These are phyloP conservation scores for Aradus depressus DNA, from an alignment of 2,888 invertebrate genomes.

Conservation along the genomic window DNA sequence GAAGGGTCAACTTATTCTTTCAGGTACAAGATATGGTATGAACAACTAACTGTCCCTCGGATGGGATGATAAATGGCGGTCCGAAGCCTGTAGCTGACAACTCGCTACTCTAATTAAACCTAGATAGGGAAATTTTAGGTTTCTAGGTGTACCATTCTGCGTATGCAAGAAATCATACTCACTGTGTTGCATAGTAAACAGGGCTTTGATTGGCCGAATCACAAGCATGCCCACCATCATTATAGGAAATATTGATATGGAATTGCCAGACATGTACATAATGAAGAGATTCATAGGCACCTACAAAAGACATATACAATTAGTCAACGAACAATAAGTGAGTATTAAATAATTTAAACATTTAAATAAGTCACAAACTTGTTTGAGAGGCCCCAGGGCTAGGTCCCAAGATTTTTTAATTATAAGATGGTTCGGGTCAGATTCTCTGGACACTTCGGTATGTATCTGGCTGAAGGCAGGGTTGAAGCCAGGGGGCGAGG, in stretches of 20 bases:
- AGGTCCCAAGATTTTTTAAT: constrained; percentile 96
- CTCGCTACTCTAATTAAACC: too few species aligned
- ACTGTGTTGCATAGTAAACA: constrained; percentile 62
- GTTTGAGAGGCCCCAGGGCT: constrained; percentile 87
- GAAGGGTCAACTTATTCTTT: too few species aligned
- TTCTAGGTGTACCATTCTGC: neutral
- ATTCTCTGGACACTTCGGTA: constrained; percentile 68
- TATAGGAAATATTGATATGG: constrained; percentile 98
- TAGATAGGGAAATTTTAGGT: too few species aligned
- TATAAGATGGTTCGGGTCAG: constrained; percentile 70
- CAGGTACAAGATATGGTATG: too few species aligned
- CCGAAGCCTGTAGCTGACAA: too few species aligned
- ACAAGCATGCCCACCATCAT: constrained; percentile 99
- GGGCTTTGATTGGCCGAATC: constrained; percentile 87
- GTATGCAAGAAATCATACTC: constrained; percentile 32
- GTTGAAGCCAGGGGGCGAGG: constrained; percentile 74
- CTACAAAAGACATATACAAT: constrained; percentile 33
- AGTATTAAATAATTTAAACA: neutral
- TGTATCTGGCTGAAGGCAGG: constrained; percentile 58
- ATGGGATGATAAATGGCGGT: too few species aligned
- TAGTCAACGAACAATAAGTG: neutral
- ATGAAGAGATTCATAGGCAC: constrained; percentile 97
- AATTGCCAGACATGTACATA: constrained; percentile 99
- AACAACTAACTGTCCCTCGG: too few species aligned
- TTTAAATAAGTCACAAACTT: constrained; percentile 42